A percentile compares a stretch with the other conserved stretches of the same genome.
phyloP scores from a whole-genome alignment of 2,113 vertebrate genomes.

The Protomyctophum bolini region DNA sequence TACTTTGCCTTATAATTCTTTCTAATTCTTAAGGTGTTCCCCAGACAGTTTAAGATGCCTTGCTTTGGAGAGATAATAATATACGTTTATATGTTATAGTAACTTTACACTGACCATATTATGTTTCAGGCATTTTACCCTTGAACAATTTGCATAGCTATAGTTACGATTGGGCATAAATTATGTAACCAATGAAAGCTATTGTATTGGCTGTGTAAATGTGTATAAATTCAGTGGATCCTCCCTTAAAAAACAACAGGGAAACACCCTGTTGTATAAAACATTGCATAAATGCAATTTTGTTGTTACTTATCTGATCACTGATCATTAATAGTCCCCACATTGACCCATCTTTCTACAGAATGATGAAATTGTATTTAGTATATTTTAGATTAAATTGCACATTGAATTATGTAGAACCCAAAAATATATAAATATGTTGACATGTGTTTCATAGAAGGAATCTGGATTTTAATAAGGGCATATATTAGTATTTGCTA shows the following conservation, averaged over 20 bases:
- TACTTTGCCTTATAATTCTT: slow-evolving; percentile 10
- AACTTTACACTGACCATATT: background rate
- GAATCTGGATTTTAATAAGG: slow-evolving; percentile 31
- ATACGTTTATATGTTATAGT: slow-evolving; percentile 17
- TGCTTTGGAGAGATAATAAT: slow-evolving; percentile 15
- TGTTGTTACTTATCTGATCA: slow-evolving; percentile 19
- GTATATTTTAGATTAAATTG: slow-evolving; percentile 65
- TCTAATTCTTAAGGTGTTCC: background rate
- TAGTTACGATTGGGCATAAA: background rate
- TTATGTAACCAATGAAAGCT: background rate
- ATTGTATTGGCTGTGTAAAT: background rate
- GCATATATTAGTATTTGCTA: slow-evolving; percentile 30
- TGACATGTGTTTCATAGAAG: slow-evolving; percentile 64
- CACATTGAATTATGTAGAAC: slow-evolving; percentile 55
- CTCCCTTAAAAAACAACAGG: slow-evolving; percentile 16
- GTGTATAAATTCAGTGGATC: background rate
- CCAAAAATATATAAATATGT: slow-evolving; percentile 31
- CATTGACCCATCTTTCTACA: slow-evolving; percentile 61
- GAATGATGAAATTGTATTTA: slow-evolving; percentile 81
- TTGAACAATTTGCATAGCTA: background rate
- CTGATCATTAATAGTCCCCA: slow-evolving; percentile 54
- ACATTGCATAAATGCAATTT: slow-evolving; percentile 2
- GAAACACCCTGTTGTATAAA: background rate
- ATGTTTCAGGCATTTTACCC: background rate
- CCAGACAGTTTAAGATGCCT: slow-evolving; percentile 12